Percentiles rank a stretch among this genome's conserved stretches.
phyloP scores from a whole-genome alignment of 1,140 invertebrate genomes.

The Lamellibrachia luymesi region DNA sequence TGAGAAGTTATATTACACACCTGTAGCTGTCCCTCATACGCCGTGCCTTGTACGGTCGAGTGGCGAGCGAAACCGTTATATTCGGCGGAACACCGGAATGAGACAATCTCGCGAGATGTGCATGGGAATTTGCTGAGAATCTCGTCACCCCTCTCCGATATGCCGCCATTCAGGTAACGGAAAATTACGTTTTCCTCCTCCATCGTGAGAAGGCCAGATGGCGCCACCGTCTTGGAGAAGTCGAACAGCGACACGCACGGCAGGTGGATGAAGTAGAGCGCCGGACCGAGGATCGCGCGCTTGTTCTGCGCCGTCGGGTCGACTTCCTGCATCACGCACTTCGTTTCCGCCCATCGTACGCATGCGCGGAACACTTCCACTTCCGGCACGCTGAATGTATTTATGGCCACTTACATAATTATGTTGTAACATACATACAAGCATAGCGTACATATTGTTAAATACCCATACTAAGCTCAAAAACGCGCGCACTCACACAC shows the following conservation, averaged over 20 bases:
- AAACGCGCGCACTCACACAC: no score
- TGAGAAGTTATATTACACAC: background rate
- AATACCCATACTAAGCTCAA: no score
- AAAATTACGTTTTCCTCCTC: conserved; percentile 19
- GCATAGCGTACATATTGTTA: background rate
- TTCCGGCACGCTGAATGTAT: conserved; percentile 9
- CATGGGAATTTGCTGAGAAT: background rate
- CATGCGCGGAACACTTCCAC: conserved; percentile 17
- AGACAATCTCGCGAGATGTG: conserved; percentile 8
- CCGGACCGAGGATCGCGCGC: background rate
- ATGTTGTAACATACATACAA: background rate
- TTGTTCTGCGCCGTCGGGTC: background rate
- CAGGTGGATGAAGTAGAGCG: conserved; percentile 6
- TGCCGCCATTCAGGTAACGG: conserved; percentile 10
- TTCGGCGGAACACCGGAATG: background rate
- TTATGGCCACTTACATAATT: background rate
- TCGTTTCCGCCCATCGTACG: conserved; percentile 16
- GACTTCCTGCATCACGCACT: conserved; percentile 1
- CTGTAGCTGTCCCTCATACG: conserved; percentile 6
- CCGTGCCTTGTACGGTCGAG: background rate
- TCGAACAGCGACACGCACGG: conserved; percentile 5
- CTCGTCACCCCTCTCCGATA: background rate
- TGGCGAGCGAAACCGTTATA: conserved; percentile 16
- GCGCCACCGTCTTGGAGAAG: conserved; percentile 9
- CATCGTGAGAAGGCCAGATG: background rate